These are phyloP conservation scores for Gymnoscopelus braueri DNA, from an alignment of 2,797 vertebrate genomes.

Conservation along the genomic window DNA sequence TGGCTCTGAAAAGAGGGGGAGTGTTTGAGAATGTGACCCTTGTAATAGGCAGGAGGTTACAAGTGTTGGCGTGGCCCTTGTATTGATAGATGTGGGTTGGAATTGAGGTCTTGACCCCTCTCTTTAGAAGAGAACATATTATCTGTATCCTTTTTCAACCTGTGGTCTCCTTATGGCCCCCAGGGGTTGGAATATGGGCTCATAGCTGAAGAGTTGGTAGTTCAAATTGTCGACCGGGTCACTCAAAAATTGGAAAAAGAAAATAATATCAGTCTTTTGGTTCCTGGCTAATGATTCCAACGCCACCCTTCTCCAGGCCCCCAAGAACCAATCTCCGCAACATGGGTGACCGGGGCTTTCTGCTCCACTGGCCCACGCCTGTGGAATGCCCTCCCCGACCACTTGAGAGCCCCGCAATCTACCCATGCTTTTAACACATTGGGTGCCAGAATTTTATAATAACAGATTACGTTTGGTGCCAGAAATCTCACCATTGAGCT, in stretches of 20 bases:
- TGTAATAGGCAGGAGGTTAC: constrained; percentile 56
- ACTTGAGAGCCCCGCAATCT: too few relatives aligned
- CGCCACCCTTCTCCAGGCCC: too few relatives aligned
- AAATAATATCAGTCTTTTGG: constrained; percentile 2
- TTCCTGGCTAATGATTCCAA: constrained; percentile 27
- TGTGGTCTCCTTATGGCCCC: constrained; percentile 30
- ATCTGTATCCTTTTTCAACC: constrained; percentile 27
- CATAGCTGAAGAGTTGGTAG: not conserved
- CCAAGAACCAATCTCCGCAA: not conserved
- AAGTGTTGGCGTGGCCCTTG: constrained; percentile 39
- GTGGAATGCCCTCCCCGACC: too few relatives aligned
- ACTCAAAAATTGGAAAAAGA: constrained; percentile 18
- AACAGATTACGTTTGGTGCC: too few relatives aligned
- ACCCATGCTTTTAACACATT: too few relatives aligned
- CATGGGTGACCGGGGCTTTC: too few relatives aligned
- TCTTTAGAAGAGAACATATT: constrained; percentile 43
- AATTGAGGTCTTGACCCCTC: constrained; percentile 73
- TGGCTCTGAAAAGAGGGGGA: constrained; percentile 53
- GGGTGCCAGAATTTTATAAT: too few relatives aligned
- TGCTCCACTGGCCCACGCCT: too few relatives aligned
- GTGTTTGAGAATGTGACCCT: constrained; percentile 61
- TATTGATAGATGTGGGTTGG: constrained; percentile 62
- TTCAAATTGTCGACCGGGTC: constrained; percentile 33
- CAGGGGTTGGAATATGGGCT: constrained; percentile 36
- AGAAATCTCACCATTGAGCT: too few relatives aligned